A percentile compares a stretch with the other conserved stretches of the same genome.
These are phyloP conservation scores for Nasonia giraulti DNA, from an alignment of 1,140 invertebrate genomes.

Conservation along the genomic window DNA sequence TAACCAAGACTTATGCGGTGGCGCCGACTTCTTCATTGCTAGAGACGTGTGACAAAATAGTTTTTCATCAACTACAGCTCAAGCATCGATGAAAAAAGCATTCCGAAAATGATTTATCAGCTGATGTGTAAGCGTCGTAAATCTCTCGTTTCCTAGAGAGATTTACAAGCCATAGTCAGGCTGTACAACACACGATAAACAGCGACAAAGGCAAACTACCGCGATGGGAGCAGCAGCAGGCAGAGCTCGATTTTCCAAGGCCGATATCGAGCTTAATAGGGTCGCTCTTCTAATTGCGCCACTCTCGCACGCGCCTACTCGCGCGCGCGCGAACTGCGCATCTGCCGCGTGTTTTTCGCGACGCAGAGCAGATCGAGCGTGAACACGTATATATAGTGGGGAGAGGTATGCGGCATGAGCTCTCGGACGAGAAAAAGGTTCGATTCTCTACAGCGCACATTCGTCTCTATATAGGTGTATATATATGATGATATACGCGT, in stretches of 20 bases:
- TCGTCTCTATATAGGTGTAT: neutral
- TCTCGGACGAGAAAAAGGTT: neutral
- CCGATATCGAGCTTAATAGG: neutral
- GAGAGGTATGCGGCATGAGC: neutral
- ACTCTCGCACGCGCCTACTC: neutral
- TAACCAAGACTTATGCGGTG: too few relatives aligned
- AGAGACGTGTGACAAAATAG: too few relatives aligned
- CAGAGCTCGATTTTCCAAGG: neutral
- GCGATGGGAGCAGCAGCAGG: neutral
- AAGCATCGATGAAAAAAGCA: too few relatives aligned
- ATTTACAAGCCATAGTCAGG: too few relatives aligned
- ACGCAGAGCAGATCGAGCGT: neutral
- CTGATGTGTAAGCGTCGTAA: too few relatives aligned
- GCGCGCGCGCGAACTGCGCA: neutral
- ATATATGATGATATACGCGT: neutral
- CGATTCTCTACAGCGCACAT: neutral
- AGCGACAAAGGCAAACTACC: too few relatives aligned
- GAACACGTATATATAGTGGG: too few relatives aligned
- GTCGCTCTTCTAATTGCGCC: constrained; percentile 10
- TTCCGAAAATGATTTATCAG: too few relatives aligned
- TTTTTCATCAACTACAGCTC: too few relatives aligned
- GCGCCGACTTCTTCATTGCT: too few relatives aligned
- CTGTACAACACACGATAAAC: neutral
- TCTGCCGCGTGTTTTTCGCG: neutral
- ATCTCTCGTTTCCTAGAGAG: too few relatives aligned